Conservation (phyloP, 2,113 vertebrate species). For the Struthidea cinerea region DNA sequence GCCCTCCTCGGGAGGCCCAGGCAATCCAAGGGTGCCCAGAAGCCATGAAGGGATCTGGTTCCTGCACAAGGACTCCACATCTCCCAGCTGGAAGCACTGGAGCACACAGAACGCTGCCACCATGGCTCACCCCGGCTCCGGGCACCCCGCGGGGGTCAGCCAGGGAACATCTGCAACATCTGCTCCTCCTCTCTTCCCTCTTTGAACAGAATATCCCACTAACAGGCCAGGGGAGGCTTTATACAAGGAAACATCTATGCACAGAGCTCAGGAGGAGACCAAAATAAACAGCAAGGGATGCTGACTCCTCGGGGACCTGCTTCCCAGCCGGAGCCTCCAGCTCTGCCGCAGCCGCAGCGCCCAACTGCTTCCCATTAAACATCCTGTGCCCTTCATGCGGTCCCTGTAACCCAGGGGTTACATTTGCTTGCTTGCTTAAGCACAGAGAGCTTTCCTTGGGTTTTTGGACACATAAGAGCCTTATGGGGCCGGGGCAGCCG, state of each 20-base stretch:
- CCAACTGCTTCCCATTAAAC: neutral
- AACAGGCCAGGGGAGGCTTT: neutral
- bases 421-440: slow-evolving; percentile 53
- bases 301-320: neutral
- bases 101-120: neutral
- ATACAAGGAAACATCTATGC: neutral
- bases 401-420: neutral
- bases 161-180: neutral
- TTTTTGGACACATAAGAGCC: neutral
- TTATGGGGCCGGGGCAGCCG: neutral
- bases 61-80: neutral
- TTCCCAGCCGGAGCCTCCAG: neutral
- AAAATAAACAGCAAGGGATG: neutral
- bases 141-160: neutral
- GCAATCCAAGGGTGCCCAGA: neutral
- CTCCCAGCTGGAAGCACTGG: neutral
- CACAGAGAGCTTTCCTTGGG: neutral
- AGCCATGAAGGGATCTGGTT: neutral
- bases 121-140: accelerated
- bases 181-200: neutral
- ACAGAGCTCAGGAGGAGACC: neutral
- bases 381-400: neutral
- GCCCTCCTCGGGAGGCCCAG: neutral
- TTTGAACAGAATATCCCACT: neutral
- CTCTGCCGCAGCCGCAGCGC: accelerated